Base-by-base conservation (phyloP, 2,797 vertebrate species). In the Sciurus vulgaris region DNA sequence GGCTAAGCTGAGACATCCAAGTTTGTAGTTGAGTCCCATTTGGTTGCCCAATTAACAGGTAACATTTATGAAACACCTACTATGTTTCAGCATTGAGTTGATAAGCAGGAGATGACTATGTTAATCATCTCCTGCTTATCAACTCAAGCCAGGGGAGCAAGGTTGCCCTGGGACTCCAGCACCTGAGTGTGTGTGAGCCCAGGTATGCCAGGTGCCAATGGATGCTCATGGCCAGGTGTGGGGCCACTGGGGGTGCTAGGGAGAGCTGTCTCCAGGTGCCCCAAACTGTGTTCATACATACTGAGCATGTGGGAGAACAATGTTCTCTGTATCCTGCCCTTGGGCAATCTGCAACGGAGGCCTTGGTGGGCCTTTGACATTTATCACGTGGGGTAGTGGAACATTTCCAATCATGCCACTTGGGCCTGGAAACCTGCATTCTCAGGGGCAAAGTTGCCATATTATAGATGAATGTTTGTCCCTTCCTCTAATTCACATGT, bases 321-420 rank as follows among this genome's bases (percentile, higher is more conserved):
- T 3, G 1, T 15, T 0, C 59, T 24, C 54, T 22, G 73, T 26
- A 24, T 11, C 72, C 44, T 44, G 59, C 4, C 44, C n/a, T 33
- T 4, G 6, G 28, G 24, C n/a, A 5, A 3, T 49, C 7, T 1
- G 15, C 24, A 63, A 17, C 3, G 0, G 51, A 81, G 28, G 83
- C 87, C 44, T 56, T 41, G 0, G 33, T 63, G 30, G 69, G 44
- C 24, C 4, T 24, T 65, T 30, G 83, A 41, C 8, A 7, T 10
- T 24, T 3, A 4, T 41, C 9, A 4, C 14, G 8, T 11, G 1
- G 0, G 41, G 7, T 10, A 12, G 8, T 0, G 2, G 51, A 73
- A 9, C 54, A 35, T 44, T 5, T 41, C 74, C 33, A 12, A 4
- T 44, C 56, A 65, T 0, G 5, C 49, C 33, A 2, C 15, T n/a